Base-by-base conservation (phyloP, 2,888 invertebrate species). In the Dasysyrphus tricinctus region DNA sequence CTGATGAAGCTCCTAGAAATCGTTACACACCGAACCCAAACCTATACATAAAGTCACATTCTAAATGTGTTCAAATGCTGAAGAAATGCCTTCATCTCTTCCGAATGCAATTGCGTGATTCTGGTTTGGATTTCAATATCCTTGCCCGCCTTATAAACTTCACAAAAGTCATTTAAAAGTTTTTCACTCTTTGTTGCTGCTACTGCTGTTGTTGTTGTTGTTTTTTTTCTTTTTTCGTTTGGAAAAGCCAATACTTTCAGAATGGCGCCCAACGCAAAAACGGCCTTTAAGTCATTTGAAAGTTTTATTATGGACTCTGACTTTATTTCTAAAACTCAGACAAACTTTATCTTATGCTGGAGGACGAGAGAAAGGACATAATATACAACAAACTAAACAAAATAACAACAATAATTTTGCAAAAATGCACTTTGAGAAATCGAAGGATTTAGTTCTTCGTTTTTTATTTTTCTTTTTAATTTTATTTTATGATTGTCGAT, bases 111-210 rank as follows among this genome's bases (percentile, higher is more conserved):
- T 85, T 69, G 84, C 72, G 49, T 49, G 63, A 73, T 34, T 83
- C 80, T 61, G 72, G 67, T 85, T 85, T 63, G 73, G 80, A 80
- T 80, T 81, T 78, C 85, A 86, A 85, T 75, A 77, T 72, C 59
- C 16, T 57, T 49, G 47, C 39, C 34, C 63, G 32, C 47, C 72
- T 51, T 37, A 49, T 69, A 65, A 61, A 42, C 51, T 49, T n/a
- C 70, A 81, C 42, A 70, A 81, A 86, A 86, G 78, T 86, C 86
- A 86, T 86, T 86, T 86, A 75, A 82, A 86, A 86, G 86, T 86
- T 86, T 82, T 72, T 29, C 49, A 67, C 37, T 49, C 49, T 67
- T 67, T 67, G 65, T 65, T 49, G 67, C 32, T 65, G 14, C 34
- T 57, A 5, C 16, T 57, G 59, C 19, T 59, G 59, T 42, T 61